Conservation (phyloP, 2,888 invertebrate species). For the Micropterix aruncella region DNA sequence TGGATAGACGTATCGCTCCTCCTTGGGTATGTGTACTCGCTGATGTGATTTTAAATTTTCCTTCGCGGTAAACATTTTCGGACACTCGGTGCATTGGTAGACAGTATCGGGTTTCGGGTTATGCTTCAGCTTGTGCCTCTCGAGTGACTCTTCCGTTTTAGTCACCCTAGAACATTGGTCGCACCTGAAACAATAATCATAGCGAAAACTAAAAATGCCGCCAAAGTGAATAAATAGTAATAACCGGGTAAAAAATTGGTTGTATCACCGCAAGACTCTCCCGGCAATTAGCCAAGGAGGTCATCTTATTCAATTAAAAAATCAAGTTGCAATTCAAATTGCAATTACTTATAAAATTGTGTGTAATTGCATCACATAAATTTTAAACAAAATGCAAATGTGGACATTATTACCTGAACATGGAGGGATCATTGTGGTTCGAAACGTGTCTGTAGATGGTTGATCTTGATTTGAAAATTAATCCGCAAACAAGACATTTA, state of each 20-base stretch:
- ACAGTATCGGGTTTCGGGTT: constrained; percentile 36
- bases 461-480: constrained; percentile 33
- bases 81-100: constrained; percentile 31
- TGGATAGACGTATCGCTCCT: constrained; percentile 34
- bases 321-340: neutral
- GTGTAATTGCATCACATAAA: too few species aligned
- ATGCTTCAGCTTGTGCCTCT: constrained; percentile 37
- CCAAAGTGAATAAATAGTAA: too few species aligned
- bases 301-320: neutral
- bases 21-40: constrained; percentile 36
- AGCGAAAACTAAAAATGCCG: too few species aligned
- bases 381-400: too few species aligned
- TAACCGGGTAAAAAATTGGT: too few species aligned
- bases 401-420: constrained; percentile 33
- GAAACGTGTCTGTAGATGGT: constrained; percentile 38
- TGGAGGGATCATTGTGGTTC: constrained; percentile 35
- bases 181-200: constrained; percentile 33
- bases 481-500: constrained; percentile 28
- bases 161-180: constrained; percentile 38
- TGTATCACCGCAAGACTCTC: too few species aligned
- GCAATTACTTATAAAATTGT: constrained; percentile 13
- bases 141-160: constrained; percentile 29
- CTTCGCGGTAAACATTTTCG: constrained; percentile 32
- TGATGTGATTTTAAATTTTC: constrained; percentile 36
- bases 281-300: too few species aligned